phyloP scores from a whole-genome alignment of 2,113 vertebrate species.

The Hippolais icterina region DNA sequence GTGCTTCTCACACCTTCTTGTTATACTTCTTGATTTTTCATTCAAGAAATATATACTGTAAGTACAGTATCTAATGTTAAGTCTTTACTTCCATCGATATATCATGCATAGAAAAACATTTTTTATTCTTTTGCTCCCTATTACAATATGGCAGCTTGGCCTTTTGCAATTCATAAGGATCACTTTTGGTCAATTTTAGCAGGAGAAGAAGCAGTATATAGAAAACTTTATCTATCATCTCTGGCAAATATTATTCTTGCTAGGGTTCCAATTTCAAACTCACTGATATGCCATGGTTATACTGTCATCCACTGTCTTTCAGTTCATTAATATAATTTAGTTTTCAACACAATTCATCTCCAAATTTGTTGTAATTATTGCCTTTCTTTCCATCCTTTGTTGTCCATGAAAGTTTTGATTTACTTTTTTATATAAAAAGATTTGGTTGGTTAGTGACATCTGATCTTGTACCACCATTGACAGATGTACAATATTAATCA shows the following conservation, averaged over 20 bases:
- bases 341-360: background rate
- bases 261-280: background rate
- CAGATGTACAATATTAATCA: background rate
- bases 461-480: background rate
- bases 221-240: background rate
- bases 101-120: background rate
- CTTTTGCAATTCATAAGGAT: background rate
- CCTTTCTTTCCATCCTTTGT: background rate
- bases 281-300: background rate
- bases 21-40: background rate
- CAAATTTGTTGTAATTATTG: background rate
- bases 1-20: background rate
- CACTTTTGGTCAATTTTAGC: background rate
- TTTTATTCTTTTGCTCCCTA: background rate
- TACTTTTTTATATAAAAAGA: background rate
- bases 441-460: background rate
- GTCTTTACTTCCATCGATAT: background rate
- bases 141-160: background rate
- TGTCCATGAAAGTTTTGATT: background rate
- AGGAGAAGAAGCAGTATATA: background rate
- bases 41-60: background rate
- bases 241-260: background rate
- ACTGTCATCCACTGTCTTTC: background rate
- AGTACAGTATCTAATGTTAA: background rate
- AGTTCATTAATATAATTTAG: background rate